Conservation (phyloP, 2,113 vertebrate genomes). For the Pholis gunnellus region DNA sequence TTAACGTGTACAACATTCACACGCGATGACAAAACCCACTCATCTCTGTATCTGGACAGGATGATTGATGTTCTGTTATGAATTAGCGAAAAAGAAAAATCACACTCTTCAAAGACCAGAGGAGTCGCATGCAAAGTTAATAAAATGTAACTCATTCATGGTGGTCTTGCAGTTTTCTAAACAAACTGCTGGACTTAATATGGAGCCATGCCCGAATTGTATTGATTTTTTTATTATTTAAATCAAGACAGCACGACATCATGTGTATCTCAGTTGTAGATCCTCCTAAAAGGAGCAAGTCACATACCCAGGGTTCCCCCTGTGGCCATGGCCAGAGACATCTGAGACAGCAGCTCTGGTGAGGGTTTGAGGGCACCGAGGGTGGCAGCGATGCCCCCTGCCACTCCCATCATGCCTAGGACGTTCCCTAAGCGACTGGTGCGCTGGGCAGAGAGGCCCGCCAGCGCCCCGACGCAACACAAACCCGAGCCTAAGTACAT, state of each 20-base stretch:
- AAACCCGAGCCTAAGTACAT: slow-evolving; percentile 82
- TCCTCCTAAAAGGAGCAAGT: not conserved
- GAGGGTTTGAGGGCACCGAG: slow-evolving; percentile 81
- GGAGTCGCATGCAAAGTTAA: slow-evolving; percentile 46
- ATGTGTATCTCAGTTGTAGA: not conserved
- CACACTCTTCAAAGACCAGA: slow-evolving; percentile 29
- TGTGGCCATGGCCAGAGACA: slow-evolving; percentile 83
- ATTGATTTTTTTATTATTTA: slow-evolving; percentile 25
- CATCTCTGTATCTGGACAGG: slow-evolving; percentile 25
- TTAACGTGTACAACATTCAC: slow-evolving; percentile 47
- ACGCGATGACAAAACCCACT: slow-evolving; percentile 35
- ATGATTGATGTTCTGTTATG: slow-evolving; percentile 64
- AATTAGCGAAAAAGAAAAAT: slow-evolving; percentile 46
- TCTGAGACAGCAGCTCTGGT: slow-evolving; percentile 84
- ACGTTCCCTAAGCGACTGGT: slow-evolving; percentile 83
- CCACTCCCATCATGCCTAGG: slow-evolving; percentile 82
- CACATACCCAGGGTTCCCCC: slow-evolving; percentile 78
- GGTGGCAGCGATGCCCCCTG: slow-evolving; percentile 81
- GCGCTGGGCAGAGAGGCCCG: slow-evolving; percentile 81
- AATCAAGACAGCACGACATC: not conserved
- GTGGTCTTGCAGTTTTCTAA: slow-evolving; percentile 41
- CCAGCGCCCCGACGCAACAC: slow-evolving; percentile 83
- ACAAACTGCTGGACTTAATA: slow-evolving; percentile 46
- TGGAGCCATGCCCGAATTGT: not conserved
- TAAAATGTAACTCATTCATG: slow-evolving; percentile 38